Evolutionary conservation across 2,113 vertebrate genomes (phyloP).

Genomic region (Oncorhynchus tshawytscha): DNA sequence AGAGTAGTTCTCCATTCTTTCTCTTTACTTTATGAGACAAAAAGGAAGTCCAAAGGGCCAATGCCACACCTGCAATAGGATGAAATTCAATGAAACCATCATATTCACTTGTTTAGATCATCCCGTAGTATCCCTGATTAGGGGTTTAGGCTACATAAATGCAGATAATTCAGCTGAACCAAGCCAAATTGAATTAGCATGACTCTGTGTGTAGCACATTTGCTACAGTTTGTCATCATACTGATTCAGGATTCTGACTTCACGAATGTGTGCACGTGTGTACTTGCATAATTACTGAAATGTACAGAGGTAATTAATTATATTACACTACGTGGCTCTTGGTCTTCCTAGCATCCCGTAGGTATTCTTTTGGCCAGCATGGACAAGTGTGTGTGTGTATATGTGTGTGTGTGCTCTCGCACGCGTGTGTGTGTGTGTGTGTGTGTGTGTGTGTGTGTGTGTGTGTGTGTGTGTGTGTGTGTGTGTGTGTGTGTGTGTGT

Average conservation of each 20-base stretch:
- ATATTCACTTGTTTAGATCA: slow-evolving; percentile 8
- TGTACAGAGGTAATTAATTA: slow-evolving; percentile 41
- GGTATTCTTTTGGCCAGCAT: slow-evolving; percentile 22
- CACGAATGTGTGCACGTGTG: slow-evolving; percentile 37
- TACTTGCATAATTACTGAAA: slow-evolving; percentile 47
- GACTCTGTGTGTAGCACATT: slow-evolving; percentile 34
- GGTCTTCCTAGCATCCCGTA: slow-evolving; percentile 10
- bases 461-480: too few species aligned
- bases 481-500: too few species aligned
- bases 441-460: too few species aligned
- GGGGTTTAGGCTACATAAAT: neutral
- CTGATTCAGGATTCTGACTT: slow-evolving; percentile 40
- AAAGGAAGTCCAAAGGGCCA: neutral
- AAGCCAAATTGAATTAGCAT: slow-evolving; percentile 17
- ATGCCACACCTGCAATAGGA: neutral
- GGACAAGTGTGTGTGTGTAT: too few species aligned
- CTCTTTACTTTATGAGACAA: neutral
- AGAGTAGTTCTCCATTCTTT: neutral
- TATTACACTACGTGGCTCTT: slow-evolving; percentile 9
- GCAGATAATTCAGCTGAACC: slow-evolving; percentile 9
- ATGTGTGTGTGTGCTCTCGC: too few species aligned
- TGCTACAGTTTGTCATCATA: slow-evolving; percentile 37
- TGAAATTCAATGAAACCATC: neutral
- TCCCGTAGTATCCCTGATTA: neutral
- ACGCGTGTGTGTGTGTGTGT: too few species aligned